Base-by-base conservation (phyloP, 2,888 invertebrate genomes). In the Ditylenchus weischeri region DNA sequence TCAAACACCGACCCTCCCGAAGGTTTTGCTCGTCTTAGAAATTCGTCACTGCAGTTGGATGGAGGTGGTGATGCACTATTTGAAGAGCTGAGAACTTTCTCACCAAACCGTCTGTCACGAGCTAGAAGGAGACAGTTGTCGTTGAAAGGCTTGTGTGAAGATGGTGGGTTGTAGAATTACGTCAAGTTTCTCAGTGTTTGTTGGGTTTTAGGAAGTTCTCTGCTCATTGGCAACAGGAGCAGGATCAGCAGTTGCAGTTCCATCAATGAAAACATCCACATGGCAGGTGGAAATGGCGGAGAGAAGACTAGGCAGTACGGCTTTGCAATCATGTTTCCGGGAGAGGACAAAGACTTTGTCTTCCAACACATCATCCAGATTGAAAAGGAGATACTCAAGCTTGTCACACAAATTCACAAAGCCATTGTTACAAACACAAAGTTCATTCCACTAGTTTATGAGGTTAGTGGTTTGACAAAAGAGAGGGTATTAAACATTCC, bases 301-400 rank as follows among this genome's bases (percentile, higher is more conserved):
- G 54, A 54, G 23, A 54, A 23, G 23, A 59, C 19, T 13, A 70
- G 64, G 58, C 74, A 74, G 50, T 63, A 71, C n/a, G 73, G 70
- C 23, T 61, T 74, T 18, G 71, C 73, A 13, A 57, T 74, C 7
- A 13, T 73, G 21, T 65, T 74, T 48, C 61, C 65, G 11, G 57
- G 57, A 29, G 57, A 62, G 54, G 65, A 67, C 29, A 57, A 66
- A 60, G 57, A 62, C 13, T 75, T 75, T 61, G 36, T 76, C 19
- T 71, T 77, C 48, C 68, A 76, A 66, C 80, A 80, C 70, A 80
- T 80, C 65, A 75, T 79, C 13, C 69, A 80, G 35, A 69, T 80
- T 54, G 80, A 80, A 61, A 62, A 69, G 10, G 80, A 80, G 59
- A 70, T 80, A 68, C 50, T 66, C 19, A 65, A 73, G 13, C 66